Evolutionary conservation across 2,888 invertebrate genomes (phyloP).

Genomic region (Microctonus brassicae): DNA sequence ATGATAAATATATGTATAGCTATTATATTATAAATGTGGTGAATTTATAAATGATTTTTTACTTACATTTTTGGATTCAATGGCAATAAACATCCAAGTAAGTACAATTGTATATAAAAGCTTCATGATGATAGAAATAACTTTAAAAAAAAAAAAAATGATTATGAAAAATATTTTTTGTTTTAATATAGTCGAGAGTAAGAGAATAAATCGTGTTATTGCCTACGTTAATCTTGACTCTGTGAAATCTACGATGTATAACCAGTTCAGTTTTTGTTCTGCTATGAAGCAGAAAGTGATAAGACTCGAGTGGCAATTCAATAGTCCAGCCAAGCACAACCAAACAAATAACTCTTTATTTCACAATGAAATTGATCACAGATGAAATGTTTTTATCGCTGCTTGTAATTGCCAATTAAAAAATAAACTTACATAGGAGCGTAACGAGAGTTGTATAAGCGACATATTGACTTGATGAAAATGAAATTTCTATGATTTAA

Average conservation of each 20-base stretch:
- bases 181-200: background rate
- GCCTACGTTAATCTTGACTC: background rate
- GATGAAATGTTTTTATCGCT: slow-evolving; percentile 1
- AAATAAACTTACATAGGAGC: background rate
- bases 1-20: background rate
- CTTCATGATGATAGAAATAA: background rate
- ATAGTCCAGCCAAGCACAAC: slow-evolving; percentile 4
- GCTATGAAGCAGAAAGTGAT: background rate
- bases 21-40: no score
- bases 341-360: slow-evolving; percentile 10
- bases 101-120: background rate
- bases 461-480: background rate
- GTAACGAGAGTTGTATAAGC: background rate
- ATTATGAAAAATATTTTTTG: background rate
- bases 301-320: background rate
- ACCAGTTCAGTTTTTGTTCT: background rate
- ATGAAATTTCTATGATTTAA: background rate
- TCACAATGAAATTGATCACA: background rate
- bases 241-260: background rate
- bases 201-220: no score
- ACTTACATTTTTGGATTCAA: background rate
- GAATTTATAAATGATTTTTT: background rate
- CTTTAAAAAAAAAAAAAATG: background rate
- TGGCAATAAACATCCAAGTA: background rate
- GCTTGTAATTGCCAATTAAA: slow-evolving; percentile 20